Conservation (phyloP, 2,888 invertebrate species). For the Lapara coniferarum region DNA sequence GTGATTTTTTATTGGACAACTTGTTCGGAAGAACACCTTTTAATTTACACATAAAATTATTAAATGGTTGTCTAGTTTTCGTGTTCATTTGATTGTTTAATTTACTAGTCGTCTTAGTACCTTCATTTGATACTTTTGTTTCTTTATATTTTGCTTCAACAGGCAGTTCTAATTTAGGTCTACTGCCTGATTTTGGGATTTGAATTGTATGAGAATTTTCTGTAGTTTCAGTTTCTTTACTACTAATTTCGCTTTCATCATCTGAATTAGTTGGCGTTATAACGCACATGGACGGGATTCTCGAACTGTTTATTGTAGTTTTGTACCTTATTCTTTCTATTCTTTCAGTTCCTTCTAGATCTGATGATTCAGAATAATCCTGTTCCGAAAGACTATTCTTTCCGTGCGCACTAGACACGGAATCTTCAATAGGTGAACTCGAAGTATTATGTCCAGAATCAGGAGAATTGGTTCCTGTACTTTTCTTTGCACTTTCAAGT, state of each 20-base stretch:
- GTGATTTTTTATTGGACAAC: constrained; percentile 78
- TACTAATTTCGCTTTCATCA: constrained; percentile 87
- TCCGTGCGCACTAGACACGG: constrained; percentile 88
- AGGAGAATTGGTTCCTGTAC: constrained; percentile 88
- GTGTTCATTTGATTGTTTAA: constrained; percentile 58
- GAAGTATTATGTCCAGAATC: constrained; percentile 93
- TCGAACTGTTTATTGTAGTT: constrained; percentile 92
- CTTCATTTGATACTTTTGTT: constrained; percentile 47
- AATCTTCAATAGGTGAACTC: constrained; percentile 90
- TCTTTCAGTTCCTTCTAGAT: constrained; percentile 93
- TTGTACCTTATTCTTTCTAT: constrained; percentile 93
- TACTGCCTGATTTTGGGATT: constrained; percentile 53
- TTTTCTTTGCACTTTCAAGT: constrained; percentile 78
- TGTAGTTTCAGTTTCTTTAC: constrained; percentile 55
- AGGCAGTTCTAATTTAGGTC: constrained; percentile 74
- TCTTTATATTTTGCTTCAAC: constrained; percentile 63
- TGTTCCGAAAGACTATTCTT: constrained; percentile 89
- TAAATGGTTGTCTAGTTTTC: constrained; percentile 84
- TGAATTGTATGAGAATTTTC: constrained; percentile 43
- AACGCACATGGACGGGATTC: constrained; percentile 96
- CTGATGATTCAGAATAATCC: constrained; percentile 94
- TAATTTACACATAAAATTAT: constrained; percentile 88
- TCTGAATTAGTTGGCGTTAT: constrained; percentile 95
- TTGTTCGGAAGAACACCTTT: constrained; percentile 85
- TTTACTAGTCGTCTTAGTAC: constrained; percentile 56